Evolutionary conservation across 2,888 invertebrate genomes (phyloP).

Genomic region (Ectemnius lituratus): DNA sequence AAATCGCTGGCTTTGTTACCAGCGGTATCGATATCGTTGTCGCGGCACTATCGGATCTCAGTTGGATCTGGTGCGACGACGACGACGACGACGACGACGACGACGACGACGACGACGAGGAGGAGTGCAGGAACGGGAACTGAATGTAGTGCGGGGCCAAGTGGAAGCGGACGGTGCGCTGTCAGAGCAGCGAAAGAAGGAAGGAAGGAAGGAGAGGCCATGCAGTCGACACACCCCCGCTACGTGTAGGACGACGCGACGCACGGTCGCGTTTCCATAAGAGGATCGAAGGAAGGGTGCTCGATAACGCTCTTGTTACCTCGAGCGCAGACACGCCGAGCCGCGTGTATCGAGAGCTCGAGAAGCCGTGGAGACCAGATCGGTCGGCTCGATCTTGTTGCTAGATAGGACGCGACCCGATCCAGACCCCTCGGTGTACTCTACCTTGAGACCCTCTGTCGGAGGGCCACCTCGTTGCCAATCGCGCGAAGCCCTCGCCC

Average conservation of each 20-base stretch:
- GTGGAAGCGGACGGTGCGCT: not conserved
- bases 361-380: constrained; percentile 44
- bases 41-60: constrained; percentile 55
- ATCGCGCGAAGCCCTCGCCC: constrained; percentile 1
- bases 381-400: constrained; percentile 58
- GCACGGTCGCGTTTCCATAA: constrained; percentile 64
- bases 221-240: constrained; percentile 49
- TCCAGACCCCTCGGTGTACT: constrained; percentile 49
- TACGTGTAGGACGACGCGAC: constrained; percentile 61
- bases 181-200: constrained; percentile 18
- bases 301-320: constrained; percentile 68
- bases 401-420: constrained; percentile 55
- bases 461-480: constrained; percentile 36
- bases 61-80: constrained; percentile 44
- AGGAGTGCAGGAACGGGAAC: constrained; percentile 15
- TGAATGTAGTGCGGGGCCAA: constrained; percentile 9
- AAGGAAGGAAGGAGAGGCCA: constrained; percentile 19
- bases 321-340: constrained; percentile 59
- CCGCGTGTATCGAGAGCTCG: constrained; percentile 43
- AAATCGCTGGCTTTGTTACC: constrained; percentile 63
- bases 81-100: constrained; percentile 25
- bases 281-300: constrained; percentile 59
- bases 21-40: constrained; percentile 60
- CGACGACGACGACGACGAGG: no score
- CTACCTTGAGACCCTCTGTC: constrained; percentile 44